phyloP scores from a whole-genome alignment of 2,113 vertebrate species.

The Amblyornis subalaris region DNA sequence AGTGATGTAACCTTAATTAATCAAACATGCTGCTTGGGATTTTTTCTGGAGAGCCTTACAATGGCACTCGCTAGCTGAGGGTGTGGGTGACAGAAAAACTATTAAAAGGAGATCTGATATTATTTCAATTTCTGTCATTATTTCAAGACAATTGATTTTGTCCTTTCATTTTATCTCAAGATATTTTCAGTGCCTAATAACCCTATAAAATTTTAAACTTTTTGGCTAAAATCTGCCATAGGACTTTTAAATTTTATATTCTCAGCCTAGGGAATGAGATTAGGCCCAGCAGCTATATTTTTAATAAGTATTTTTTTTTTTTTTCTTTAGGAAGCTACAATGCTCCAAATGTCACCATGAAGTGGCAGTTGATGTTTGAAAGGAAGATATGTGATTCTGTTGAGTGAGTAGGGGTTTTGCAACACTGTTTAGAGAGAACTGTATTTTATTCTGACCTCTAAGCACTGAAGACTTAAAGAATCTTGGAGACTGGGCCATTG shows the following conservation, averaged over 20 bases:
- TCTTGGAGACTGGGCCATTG: background rate
- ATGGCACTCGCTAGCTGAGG: background rate
- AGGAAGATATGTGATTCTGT: background rate
- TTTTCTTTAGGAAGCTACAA: background rate
- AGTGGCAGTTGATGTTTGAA: background rate
- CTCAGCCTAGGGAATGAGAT: background rate
- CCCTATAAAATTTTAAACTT: background rate
- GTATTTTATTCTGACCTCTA: background rate
- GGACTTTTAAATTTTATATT: background rate
- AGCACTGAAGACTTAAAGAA: background rate
- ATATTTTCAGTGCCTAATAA: background rate
- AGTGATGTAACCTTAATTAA: background rate
- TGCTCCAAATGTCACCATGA: background rate
- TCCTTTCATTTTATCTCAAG: background rate
- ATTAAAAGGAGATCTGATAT: background rate
- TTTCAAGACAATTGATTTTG: background rate
- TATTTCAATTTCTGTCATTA: background rate
- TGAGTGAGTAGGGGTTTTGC: background rate
- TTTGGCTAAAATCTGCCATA: background rate
- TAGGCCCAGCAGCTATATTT: background rate
- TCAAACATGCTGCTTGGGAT: background rate
- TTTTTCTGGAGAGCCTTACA: background rate
- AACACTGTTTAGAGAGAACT: background rate
- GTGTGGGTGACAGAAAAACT: background rate
- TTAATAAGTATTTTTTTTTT: background rate